Evolutionary conservation across 2,888 invertebrate genomes (phyloP), one percentile per base, ranked within the genome.

Genomic region (Sarcophaga rosellei): DNA sequence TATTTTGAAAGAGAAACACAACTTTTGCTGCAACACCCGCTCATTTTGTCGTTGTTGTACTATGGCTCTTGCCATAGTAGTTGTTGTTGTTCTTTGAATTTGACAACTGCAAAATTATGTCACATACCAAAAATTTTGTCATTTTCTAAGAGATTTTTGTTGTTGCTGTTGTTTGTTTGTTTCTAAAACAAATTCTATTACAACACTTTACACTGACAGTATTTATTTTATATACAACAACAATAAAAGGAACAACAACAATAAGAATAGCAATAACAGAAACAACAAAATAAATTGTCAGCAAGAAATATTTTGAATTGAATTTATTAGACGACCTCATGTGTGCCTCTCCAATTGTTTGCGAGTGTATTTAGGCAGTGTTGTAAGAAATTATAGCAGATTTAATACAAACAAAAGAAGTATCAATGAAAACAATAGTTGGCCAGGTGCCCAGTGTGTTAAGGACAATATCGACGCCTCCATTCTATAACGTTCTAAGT

Each of bases 21-120:
- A n/a, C 1, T 10, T 20, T 61, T 44, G 72, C 47, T 81, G 66
- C 68, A 81, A 81, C 84, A 81, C 80, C 80, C 84, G 80, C 66
- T 73, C 72, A 53, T 77, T 53, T 66, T 61, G 70, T 66, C 45
- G 70, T 68, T 63, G 53, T 74, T 62, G 81, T 25, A 20, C 25
- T 25, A 59, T 59, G 59, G 35, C 35, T 35, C 1, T 35, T 35
- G 2, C 35, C 35, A 35, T 63, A 73, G 59, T 15, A 66, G 45
- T 62, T 70, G 35, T 15, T 63, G 17, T 66, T 44, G 65, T 44
- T 63, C 0, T 53, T 53, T 53, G 61, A 73, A 74, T 82, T 77
- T 77, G 69, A 81, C 81, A 77, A 73, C 73, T 81, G 62, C 72
- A 81, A 77, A 81, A 81, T 85, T 77, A 81, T 85, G 85, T 81